phyloP scores from a whole-genome alignment of 2,888 invertebrate genomes.

The Amaurobius ferox region DNA sequence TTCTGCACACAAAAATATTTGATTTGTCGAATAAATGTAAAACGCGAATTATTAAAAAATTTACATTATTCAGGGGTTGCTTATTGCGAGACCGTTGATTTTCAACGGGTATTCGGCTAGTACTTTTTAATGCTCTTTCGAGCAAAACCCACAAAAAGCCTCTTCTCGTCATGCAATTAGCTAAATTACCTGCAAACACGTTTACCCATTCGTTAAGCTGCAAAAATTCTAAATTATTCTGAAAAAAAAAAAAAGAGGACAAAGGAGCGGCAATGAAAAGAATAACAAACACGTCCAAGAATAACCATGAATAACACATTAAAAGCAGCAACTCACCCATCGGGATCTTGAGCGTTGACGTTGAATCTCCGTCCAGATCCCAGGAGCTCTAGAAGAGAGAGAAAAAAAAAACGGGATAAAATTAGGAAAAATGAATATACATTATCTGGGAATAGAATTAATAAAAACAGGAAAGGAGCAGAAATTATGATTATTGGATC shows the following conservation, averaged over 20 bases:
- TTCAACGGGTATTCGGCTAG: too few relatives aligned
- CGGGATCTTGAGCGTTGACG: slow-evolving; percentile 63
- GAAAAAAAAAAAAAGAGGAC: background rate
- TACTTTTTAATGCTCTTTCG: background rate
- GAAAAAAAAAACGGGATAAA: slow-evolving; percentile 7
- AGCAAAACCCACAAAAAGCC: background rate
- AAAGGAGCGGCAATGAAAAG: background rate
- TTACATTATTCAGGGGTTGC: too few relatives aligned
- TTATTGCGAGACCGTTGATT: too few relatives aligned
- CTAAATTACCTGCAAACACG: background rate
- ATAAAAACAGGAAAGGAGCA: slow-evolving; percentile 18
- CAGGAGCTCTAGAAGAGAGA: slow-evolving; percentile 58
- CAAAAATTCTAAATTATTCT: background rate
- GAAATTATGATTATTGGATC: slow-evolving; percentile 17
- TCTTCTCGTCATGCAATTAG: background rate
- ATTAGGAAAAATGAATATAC: slow-evolving; percentile 38
- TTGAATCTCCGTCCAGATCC: slow-evolving; percentile 62
- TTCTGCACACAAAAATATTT: too few relatives aligned
- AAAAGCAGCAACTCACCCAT: slow-evolving; percentile 66
- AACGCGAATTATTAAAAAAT: too few relatives aligned
- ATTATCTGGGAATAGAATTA: slow-evolving; percentile 22
- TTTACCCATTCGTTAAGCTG: background rate
- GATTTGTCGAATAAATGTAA: too few relatives aligned
- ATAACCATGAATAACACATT: slow-evolving; percentile 50
- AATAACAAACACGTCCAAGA: background rate